A percentile compares a stretch with the other conserved stretches of the same genome.
Conservation (phyloP, 2,888 invertebrate species). For the Netelia fuscicornis region DNA sequence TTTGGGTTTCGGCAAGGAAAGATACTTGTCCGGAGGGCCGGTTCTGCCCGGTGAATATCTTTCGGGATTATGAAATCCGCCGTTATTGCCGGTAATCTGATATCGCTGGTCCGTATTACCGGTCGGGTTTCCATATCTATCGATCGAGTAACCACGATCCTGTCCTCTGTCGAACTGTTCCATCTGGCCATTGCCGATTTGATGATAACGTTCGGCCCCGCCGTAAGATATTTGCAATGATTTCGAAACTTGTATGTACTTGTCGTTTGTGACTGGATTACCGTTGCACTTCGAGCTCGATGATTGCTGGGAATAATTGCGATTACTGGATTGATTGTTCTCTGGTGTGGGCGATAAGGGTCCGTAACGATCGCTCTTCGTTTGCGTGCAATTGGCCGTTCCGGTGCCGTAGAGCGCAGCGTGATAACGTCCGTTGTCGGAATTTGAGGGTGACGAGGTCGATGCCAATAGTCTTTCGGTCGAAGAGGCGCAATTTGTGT, state of each 20-base stretch:
- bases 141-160: conserved; percentile 68
- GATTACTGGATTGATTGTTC: conserved; percentile 61
- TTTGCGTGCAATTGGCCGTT: conserved; percentile 73
- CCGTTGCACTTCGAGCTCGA: conserved; percentile 67
- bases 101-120: conserved; percentile 50
- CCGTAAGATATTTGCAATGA: conserved; percentile 78
- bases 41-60: conserved; percentile 81
- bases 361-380: conserved; percentile 74
- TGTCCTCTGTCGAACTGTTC: conserved; percentile 76
- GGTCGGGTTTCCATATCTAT: conserved; percentile 64
- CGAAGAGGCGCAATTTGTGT: conserved; percentile 74
- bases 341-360: conserved; percentile 77
- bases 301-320: conserved; percentile 68
- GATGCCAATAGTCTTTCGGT: conserved; percentile 81
- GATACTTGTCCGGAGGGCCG: conserved; percentile 79
- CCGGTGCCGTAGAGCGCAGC: conserved; percentile 62
- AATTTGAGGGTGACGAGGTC: conserved; percentile 79
- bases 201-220: conserved; percentile 71
- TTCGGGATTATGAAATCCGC: conserved; percentile 79
- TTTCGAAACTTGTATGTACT: conserved; percentile 81
- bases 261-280: conserved; percentile 73
- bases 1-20: conserved; percentile 82
- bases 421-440: conserved; percentile 77
- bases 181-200: conserved; percentile 64
- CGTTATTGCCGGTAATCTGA: conserved; percentile 57